Percentiles rank a stretch among this genome's conserved stretches.
These are phyloP conservation scores for Pristionchus japonicus DNA, from an alignment of 2,888 invertebrate species.

Conservation along the genomic window DNA sequence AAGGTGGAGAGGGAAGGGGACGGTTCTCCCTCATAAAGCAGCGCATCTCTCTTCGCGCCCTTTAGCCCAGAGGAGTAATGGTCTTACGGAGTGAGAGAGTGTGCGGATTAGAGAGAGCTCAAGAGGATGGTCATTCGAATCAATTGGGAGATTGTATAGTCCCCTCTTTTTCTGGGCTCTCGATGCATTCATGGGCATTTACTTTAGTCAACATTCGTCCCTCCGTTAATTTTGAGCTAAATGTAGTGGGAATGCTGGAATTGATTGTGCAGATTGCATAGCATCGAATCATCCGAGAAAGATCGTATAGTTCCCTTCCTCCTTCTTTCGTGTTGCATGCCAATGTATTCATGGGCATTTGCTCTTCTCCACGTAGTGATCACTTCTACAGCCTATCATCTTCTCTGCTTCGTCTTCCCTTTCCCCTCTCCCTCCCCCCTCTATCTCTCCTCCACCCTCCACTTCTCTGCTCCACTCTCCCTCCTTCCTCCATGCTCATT, in stretches of 20 bases:
- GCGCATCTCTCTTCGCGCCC: slow-evolving; percentile 10
- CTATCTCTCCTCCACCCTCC: neutral
- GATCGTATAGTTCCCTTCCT: neutral
- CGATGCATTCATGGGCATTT: too few species aligned
- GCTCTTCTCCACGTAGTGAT: neutral
- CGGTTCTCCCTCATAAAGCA: neutral
- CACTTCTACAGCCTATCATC: neutral
- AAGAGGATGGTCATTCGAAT: neutral
- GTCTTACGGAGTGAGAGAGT: too few species aligned
- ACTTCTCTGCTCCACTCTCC: too few species aligned
- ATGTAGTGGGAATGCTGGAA: too few species aligned
- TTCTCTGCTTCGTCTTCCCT: neutral
- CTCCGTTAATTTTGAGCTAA: too few species aligned
- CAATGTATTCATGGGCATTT: neutral
- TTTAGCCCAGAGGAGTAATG: too few species aligned
- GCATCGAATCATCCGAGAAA: too few species aligned
- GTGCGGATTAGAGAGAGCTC: too few species aligned
- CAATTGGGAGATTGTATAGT: too few species aligned
- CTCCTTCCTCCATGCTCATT: neutral
- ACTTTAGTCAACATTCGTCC: too few species aligned
- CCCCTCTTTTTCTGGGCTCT: too few species aligned
- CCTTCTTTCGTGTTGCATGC: neutral
- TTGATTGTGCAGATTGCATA: too few species aligned
- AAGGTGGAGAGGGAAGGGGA: neutral
- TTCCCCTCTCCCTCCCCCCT: neutral